Conservation (phyloP, 2,797 vertebrate species). For the Tauraco hartlaubi region DNA sequence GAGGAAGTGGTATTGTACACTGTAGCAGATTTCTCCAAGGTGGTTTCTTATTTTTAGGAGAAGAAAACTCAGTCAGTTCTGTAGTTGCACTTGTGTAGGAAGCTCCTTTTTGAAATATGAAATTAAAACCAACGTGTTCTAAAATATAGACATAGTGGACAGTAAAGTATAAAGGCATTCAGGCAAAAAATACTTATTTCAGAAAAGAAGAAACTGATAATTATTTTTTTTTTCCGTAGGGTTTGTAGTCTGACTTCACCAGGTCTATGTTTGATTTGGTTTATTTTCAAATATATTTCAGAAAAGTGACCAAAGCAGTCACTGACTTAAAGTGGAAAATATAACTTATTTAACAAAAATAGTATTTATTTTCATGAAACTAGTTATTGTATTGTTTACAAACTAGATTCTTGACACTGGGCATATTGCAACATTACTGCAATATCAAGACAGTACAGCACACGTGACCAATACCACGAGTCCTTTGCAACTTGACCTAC, state of each 20-base stretch:
- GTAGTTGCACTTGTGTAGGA: background rate
- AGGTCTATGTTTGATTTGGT: background rate
- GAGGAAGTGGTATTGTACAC: background rate
- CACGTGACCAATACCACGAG: fast-evolving
- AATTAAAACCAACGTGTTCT: background rate
- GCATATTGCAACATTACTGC: background rate
- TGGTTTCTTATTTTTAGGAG: background rate
- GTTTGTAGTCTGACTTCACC: background rate
- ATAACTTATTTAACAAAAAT: background rate
- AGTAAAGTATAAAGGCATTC: background rate
- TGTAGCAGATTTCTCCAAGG: background rate
- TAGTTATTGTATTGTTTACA: background rate
- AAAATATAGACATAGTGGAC: background rate
- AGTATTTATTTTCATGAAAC: background rate
- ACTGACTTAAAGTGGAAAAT: background rate
- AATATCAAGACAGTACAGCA: background rate
- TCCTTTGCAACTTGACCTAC: background rate
- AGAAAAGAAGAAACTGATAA: background rate
- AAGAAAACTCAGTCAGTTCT: background rate
- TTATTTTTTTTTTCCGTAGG: background rate
- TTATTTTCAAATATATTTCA: background rate
- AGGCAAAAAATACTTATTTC: background rate
- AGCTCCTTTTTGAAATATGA: background rate
- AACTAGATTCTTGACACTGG: background rate
- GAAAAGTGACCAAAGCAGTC: background rate